phyloP scores from a whole-genome alignment of 2,888 invertebrate species.

The Celastrina argiolus region DNA sequence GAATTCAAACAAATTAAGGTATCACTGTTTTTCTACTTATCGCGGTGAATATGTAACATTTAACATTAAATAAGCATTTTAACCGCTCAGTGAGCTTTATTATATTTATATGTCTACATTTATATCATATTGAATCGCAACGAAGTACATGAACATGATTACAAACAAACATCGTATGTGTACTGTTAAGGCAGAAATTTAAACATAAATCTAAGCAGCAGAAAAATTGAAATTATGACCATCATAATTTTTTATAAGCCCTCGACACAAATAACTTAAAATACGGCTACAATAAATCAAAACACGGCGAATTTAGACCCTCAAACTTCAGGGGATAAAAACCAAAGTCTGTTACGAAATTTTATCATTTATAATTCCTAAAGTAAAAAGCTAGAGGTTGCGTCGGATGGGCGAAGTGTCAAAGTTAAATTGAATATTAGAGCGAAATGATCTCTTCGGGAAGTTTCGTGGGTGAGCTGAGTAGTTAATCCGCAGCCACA shows the following conservation, averaged over 20 bases:
- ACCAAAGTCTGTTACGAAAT: conserved; percentile 27
- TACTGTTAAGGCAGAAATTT: too few species aligned
- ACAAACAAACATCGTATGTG: too few species aligned
- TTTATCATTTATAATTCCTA: conserved; percentile 37
- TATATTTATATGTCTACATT: too few species aligned
- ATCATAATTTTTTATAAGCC: not conserved
- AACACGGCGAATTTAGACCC: not conserved
- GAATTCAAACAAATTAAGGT: too few species aligned
- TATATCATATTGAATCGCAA: too few species aligned
- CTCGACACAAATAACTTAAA: not conserved
- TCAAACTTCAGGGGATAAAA: conserved; percentile 22
- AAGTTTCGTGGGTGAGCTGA: conserved; percentile 64
- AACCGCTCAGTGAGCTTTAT: too few species aligned
- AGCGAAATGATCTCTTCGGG: conserved; percentile 66
- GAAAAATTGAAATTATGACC: not conserved
- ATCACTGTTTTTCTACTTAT: too few species aligned
- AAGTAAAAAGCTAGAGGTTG: conserved; percentile 67
- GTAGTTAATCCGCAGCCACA: conserved; percentile 74
- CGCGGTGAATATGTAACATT: too few species aligned
- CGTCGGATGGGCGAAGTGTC: conserved; percentile 70
- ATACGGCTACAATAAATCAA: conserved; percentile 16
- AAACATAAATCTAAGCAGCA: not conserved
- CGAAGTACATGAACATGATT: too few species aligned
- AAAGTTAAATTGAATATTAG: conserved; percentile 78
- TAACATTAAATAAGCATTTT: too few species aligned